Evolutionary conservation across 2,797 vertebrate species (phyloP), one percentile per base, ranked within the genome.

Genomic region (Neomorphus geoffroyi): DNA sequence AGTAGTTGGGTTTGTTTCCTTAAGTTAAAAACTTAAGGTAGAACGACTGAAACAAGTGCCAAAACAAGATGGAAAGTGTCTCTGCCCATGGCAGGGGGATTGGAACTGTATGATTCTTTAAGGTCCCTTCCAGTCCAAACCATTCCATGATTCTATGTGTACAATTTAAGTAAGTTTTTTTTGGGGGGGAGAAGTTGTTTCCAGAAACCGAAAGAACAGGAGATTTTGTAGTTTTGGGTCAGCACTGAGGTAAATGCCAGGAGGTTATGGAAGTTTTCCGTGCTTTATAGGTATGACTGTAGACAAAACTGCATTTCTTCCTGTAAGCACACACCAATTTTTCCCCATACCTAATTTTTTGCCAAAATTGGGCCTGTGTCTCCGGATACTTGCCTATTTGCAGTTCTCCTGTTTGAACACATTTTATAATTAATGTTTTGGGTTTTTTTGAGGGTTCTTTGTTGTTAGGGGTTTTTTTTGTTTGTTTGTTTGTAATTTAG

Each of bases 161-260:
- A 66, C 35, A 78, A 45, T 90, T 81, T 88, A 78, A 88, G 21
- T 56, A 41, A 48, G 19, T 9, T 74, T 73, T 35, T 39, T 7
- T 7, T 15, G 60, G 17, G 2, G 15, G 60, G 17, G 2, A 22
- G 13, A 19, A 41, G 39, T 62, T 73, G 48, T 89, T 92, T 92
- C 57, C 71, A 33, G 5, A 90, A 48, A 82, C 50, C 56, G 48
- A 78, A 85, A 66, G 74, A 71, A 43, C 48, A 77, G 60, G 85
- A 82, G 67, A 71, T 88, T 88, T 60, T 80, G 54, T 85, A 81
- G 57, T 72, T 91, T 70, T 92, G 90, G 62, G 61, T 73, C 58
- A 86, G 33, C 71, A 94, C 80, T 81, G 85, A 94, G 48, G 64
- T 86, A 92, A 96, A 94, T 70, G 86, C 12, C 33, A 71, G 67